Conservation (phyloP, 2,113 vertebrate genomes). For the Onychorhynchus coronatus region DNA sequence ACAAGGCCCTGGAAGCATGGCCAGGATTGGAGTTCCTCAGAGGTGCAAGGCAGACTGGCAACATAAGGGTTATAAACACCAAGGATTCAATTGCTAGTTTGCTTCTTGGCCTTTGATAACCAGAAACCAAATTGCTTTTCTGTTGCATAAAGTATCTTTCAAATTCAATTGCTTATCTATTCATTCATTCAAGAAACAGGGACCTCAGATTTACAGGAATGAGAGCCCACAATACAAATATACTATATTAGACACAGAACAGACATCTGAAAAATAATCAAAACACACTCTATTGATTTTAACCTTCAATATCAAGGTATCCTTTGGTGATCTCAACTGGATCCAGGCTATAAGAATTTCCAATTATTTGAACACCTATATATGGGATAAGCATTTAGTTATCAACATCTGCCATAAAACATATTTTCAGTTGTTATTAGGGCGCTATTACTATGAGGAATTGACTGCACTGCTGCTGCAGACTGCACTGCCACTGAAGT, state of each 20-base stretch:
- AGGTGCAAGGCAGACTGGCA: not conserved
- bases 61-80: constrained; percentile 60
- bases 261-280: constrained; percentile 75
- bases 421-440: constrained; percentile 71
- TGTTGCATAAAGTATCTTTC: constrained; percentile 81
- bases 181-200: constrained; percentile 76
- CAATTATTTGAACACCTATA: constrained; percentile 76
- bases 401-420: constrained; percentile 72
- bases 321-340: constrained; percentile 58
- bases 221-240: constrained; percentile 71
- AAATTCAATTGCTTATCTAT: constrained; percentile 82
- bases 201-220: constrained; percentile 73
- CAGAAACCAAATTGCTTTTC: constrained; percentile 80
- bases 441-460: constrained; percentile 60
- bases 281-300: constrained; percentile 74
- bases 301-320: constrained; percentile 73
- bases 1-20: fast-evolving
- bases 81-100: constrained; percentile 69
- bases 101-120: constrained; percentile 76
- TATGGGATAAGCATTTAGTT: constrained; percentile 73
- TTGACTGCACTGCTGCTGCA: not conserved
- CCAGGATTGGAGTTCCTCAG: not conserved
- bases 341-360: constrained; percentile 72
- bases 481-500: not conserved
- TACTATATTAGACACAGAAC: constrained; percentile 69